Base-by-base conservation (phyloP, 2,888 invertebrate genomes). In the Limenitis camilla region DNA sequence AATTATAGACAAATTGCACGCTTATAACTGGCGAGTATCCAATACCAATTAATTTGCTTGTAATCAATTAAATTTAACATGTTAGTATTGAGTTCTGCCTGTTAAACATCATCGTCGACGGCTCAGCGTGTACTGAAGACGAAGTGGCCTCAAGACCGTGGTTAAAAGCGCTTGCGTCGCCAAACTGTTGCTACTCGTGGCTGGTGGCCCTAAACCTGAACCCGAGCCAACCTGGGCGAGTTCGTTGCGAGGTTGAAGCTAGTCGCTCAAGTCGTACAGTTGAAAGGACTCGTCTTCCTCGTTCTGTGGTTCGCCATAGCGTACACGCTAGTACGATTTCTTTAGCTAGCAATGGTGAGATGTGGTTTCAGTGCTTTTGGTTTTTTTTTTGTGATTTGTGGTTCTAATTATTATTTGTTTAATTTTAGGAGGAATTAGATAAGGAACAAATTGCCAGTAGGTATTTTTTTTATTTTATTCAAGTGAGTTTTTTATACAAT, bases 361-460 rank as follows among this genome's bases (percentile, higher is more conserved):
- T 29, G 55, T 55, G 50, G 54, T 51, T 32, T 29, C 7, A 11
- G 46, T 49, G 39, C 11, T 40, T 45, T 47, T 52, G 54, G 56
- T 49, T 41, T 56, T 61, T 65, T 59, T 49, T 55, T 38, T 40
- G 58, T 45, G 50, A 68, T 10, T 42, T 39, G 5, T 4, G 11
- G 44, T 36, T 43, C 10, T 36, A 47, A 48, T 32, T n/a, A 60
- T 61, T 0, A 8, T 45, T 4, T 67, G 64, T 66, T 61, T 69
- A 61, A 66, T 91, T 89, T 61, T 88, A 93, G 92, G 93, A 93
- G 66, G 94, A 93, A 76, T 89, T 94, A 59, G 90, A 89, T 69
- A 93, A 93, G 81, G 94, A 94, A 67, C 94, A 94, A 87, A 89
- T 93, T 67, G 89, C 80, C 67, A 90, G 94, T 94, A 85, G 92